These are phyloP conservation scores for Ophonus ardosiacus DNA, from an alignment of 2,888 invertebrate species.

Conservation along the genomic window DNA sequence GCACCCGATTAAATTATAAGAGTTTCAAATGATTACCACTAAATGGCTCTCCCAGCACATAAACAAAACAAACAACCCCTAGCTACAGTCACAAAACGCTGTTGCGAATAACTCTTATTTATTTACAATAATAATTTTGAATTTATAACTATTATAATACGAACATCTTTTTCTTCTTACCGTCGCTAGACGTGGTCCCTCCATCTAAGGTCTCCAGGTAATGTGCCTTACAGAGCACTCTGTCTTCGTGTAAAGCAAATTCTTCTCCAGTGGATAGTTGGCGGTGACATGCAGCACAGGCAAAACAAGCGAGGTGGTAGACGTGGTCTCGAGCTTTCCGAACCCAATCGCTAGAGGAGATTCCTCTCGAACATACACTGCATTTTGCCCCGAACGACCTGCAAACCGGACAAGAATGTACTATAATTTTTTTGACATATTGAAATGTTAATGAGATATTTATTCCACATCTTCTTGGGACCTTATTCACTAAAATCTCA, in stretches of 20 bases:
- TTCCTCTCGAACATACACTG: conserved; percentile 94
- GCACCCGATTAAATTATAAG: too few relatives aligned
- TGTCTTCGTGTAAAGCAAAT: conserved; percentile 96
- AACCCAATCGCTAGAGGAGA: conserved; percentile 98
- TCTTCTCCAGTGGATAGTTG: conserved; percentile 97
- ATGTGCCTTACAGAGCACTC: conserved; percentile 98
- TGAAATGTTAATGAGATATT: too few relatives aligned
- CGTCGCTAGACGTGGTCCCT: conserved; percentile 93
- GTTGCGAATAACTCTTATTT: too few relatives aligned
- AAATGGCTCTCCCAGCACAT: too few relatives aligned
- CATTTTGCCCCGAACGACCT: conserved; percentile 98
- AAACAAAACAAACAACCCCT: too few relatives aligned
- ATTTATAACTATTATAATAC: too few relatives aligned
- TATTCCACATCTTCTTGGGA: too few relatives aligned
- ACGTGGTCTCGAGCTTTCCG: conserved; percentile 95
- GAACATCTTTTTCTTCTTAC: conserved; percentile 75
- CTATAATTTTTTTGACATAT: too few relatives aligned
- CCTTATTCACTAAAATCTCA: too few relatives aligned
- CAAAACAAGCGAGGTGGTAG: conserved; percentile 99
- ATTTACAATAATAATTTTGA: too few relatives aligned
- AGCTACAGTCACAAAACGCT: too few relatives aligned
- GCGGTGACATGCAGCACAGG: conserved; percentile 96
- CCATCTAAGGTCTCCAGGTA: conserved; percentile 95
- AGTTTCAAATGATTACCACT: too few relatives aligned
- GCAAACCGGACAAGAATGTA: conserved; percentile 71